Percentiles rank a stretch among this genome's conserved stretches.
These are phyloP conservation scores for Procambarus virginalis DNA, from an alignment of 1,140 invertebrate genomes.

Conservation along the genomic window DNA sequence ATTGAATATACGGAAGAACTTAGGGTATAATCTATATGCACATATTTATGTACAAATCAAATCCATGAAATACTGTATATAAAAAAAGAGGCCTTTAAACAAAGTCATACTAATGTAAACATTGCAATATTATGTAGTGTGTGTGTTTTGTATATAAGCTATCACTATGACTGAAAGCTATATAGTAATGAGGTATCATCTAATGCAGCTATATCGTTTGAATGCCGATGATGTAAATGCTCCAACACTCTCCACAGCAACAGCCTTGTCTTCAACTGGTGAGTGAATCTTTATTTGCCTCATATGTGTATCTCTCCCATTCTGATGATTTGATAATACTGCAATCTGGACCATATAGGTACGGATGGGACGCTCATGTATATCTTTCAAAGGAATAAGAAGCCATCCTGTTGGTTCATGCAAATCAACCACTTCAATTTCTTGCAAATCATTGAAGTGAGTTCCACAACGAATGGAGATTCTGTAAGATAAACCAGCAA, in stretches of 20 bases:
- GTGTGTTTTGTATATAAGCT: background rate
- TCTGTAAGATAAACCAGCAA: conserved; percentile 74
- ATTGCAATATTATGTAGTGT: too few relatives aligned
- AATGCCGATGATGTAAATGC: conserved; percentile 77
- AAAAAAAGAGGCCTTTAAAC: too few relatives aligned
- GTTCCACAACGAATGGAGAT: conserved; percentile 96
- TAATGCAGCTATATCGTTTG: conserved; percentile 55
- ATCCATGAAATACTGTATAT: background rate
- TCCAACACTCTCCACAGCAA: conserved; percentile 83
- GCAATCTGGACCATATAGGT: conserved; percentile 98
- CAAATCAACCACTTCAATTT: conserved; percentile 95
- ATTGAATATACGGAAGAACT: too few relatives aligned
- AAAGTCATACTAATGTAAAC: too few relatives aligned
- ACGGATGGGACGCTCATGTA: conserved; percentile 88
- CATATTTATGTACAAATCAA: background rate
- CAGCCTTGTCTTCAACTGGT: conserved; percentile 86
- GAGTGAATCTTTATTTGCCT: conserved; percentile 97
- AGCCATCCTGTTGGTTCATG: conserved; percentile 97
- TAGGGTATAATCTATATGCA: background rate
- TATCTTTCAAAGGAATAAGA: conserved; percentile 92
- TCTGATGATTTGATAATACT: conserved; percentile 98
- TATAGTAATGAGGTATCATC: background rate
- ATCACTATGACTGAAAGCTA: background rate
- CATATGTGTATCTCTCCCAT: conserved; percentile 98
- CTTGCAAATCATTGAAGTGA: conserved; percentile 98